Evolutionary conservation across 2,113 vertebrate genomes (phyloP).

Genomic region (Erinaceus europaeus): DNA sequence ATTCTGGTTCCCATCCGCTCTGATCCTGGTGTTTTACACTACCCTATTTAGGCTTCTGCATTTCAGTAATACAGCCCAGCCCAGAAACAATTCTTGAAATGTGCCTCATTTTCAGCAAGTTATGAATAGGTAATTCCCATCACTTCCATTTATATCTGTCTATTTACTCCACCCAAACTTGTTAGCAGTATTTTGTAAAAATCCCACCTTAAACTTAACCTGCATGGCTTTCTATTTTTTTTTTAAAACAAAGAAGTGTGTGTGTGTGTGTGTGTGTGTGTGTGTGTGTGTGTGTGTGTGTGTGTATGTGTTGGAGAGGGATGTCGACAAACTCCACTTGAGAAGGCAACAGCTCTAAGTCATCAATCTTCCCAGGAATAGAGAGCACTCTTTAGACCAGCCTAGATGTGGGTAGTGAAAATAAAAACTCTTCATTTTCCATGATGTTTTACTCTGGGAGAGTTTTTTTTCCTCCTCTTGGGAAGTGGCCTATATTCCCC

Average conservation of each 20-base stretch:
- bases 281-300: too few species aligned
- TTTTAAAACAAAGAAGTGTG: slow-evolving; percentile 19
- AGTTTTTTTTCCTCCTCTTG: not conserved
- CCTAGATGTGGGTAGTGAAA: not conserved
- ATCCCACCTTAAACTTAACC: slow-evolving; percentile 33
- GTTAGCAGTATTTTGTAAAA: slow-evolving; percentile 49
- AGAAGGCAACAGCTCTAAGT: not conserved
- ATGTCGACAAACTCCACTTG: not conserved
- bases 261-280: too few species aligned
- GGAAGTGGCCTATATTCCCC: not conserved
- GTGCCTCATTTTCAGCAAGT: slow-evolving; percentile 52
- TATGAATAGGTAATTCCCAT: slow-evolving; percentile 3
- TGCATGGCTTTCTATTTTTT: not conserved
- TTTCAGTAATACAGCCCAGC: slow-evolving; percentile 47
- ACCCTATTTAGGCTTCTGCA: slow-evolving; percentile 54
- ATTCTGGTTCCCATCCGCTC: slow-evolving; percentile 48
- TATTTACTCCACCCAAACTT: slow-evolving; percentile 32
- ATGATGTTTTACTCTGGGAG: not conserved
- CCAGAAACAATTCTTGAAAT: slow-evolving; percentile 45
- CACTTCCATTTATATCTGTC: slow-evolving; percentile 28
- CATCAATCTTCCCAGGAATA: slow-evolving; percentile 2
- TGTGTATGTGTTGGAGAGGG: not conserved
- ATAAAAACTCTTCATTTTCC: slow-evolving; percentile 4
- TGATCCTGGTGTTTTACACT: slow-evolving; percentile 38
- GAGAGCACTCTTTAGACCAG: not conserved